Conservation (phyloP, 2,113 vertebrate species). For the Pelecanoides urinatrix region DNA sequence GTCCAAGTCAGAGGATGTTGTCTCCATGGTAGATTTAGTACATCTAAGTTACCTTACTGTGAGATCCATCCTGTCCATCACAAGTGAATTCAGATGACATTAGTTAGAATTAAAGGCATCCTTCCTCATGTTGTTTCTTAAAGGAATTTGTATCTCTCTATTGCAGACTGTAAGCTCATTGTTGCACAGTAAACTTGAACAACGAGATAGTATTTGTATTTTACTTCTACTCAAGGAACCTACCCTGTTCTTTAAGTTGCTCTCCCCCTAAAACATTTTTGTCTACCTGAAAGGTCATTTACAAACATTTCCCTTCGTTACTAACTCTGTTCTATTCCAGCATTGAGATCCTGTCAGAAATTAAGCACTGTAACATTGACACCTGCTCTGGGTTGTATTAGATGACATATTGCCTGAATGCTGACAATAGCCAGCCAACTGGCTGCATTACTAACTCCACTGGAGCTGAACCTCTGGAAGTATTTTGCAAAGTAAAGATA, state of each 20-base stretch:
- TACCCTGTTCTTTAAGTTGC: background rate
- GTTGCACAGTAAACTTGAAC: background rate
- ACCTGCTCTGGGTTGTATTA: conserved; percentile 10
- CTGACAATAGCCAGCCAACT: background rate
- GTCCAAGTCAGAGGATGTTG: background rate
- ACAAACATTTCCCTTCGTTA: background rate
- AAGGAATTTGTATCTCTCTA: background rate
- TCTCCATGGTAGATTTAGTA: background rate
- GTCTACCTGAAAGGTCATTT: background rate
- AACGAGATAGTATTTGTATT: background rate
- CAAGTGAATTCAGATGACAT: background rate
- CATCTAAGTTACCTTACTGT: background rate
- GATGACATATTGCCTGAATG: background rate
- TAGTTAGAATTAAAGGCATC: background rate
- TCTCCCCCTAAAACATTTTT: background rate
- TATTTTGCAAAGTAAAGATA: background rate
- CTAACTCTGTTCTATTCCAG: background rate
- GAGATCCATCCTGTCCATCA: background rate
- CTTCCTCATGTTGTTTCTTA: background rate
- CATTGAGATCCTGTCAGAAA: background rate
- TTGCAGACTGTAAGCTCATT: background rate
- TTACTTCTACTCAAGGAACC: background rate
- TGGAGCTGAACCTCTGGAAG: background rate
- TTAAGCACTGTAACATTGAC: background rate
- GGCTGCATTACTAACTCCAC: background rate